Conservation (phyloP, 2,797 vertebrate genomes). For the Diglossa cyanea region DNA sequence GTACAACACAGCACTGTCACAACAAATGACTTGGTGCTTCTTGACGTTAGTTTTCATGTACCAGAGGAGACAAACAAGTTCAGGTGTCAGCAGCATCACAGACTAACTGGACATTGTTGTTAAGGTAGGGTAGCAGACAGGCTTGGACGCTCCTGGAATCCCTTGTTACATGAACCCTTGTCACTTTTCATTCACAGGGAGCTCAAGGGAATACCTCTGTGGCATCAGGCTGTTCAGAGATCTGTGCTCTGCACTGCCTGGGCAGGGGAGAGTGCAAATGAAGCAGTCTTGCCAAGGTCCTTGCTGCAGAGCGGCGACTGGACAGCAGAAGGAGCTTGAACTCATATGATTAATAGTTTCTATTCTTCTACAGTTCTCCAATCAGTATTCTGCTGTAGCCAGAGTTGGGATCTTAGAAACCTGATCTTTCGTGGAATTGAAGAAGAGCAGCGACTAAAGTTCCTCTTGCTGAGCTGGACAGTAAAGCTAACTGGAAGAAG, state of each 20-base stretch:
- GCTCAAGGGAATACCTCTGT: rapidly evolving
- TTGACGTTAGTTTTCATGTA: background rate
- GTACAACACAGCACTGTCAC: rapidly evolving
- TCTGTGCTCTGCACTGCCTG: background rate
- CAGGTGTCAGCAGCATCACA: background rate
- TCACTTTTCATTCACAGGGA: background rate
- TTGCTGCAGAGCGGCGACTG: background rate
- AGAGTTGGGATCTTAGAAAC: background rate
- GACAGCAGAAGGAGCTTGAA: background rate
- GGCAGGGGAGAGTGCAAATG: background rate
- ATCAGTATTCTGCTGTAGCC: background rate
- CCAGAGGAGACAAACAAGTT: background rate
- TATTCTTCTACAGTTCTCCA: background rate
- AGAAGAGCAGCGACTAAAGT: background rate
- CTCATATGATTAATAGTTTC: background rate
- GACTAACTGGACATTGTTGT: background rate
- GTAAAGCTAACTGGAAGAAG: background rate
- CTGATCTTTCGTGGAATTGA: background rate
- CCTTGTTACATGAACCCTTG: rapidly evolving
- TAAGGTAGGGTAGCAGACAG: background rate
- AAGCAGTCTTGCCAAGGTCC: background rate
- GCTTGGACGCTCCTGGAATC: background rate
- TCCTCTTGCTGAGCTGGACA: background rate
- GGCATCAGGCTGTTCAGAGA: background rate
- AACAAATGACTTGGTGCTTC: background rate